These are phyloP conservation scores for Ceryle rudis DNA, from an alignment of 2,797 vertebrate species.

Conservation along the genomic window DNA sequence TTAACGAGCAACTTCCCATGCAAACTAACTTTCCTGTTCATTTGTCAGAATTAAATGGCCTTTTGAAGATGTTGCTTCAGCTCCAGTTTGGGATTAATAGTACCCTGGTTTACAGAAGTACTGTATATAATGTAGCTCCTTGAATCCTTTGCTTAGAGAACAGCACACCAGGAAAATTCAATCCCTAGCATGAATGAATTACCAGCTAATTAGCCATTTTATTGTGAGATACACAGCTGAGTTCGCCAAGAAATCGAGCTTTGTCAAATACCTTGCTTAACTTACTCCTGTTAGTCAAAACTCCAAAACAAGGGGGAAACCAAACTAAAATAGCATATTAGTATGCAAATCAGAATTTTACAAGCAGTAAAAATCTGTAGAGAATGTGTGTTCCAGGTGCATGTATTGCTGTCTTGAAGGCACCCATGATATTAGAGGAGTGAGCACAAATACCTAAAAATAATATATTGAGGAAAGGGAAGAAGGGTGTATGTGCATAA, in stretches of 20 bases:
- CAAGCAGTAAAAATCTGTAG: background rate
- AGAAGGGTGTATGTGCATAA: background rate
- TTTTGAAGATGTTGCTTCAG: constrained; percentile 44
- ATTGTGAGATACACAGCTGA: constrained; percentile 44
- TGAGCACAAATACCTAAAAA: background rate
- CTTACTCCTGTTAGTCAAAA: background rate
- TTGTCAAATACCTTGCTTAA: constrained; percentile 36
- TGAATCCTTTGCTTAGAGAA: constrained; percentile 56
- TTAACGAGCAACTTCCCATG: background rate
- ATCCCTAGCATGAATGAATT: constrained; percentile 20
- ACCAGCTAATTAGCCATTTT: constrained; percentile 67
- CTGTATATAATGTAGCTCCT: constrained; percentile 32
- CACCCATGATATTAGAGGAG: background rate
- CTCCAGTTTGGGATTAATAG: constrained; percentile 31
- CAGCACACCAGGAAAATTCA: constrained; percentile 61
- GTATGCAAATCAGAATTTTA: background rate
- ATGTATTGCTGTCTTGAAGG: background rate
- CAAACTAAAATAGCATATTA: background rate
- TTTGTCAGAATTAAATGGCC: constrained; percentile 33
- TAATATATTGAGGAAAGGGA: background rate
- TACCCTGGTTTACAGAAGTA: constrained; percentile 29
- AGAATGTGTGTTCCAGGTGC: background rate
- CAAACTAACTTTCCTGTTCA: background rate
- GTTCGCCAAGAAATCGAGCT: constrained; percentile 49
- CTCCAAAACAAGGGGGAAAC: background rate